A percentile compares a stretch with the other conserved stretches of the same genome.
phyloP scores from a whole-genome alignment of 2,113 vertebrate genomes.

The Eudorcas thomsonii region DNA sequence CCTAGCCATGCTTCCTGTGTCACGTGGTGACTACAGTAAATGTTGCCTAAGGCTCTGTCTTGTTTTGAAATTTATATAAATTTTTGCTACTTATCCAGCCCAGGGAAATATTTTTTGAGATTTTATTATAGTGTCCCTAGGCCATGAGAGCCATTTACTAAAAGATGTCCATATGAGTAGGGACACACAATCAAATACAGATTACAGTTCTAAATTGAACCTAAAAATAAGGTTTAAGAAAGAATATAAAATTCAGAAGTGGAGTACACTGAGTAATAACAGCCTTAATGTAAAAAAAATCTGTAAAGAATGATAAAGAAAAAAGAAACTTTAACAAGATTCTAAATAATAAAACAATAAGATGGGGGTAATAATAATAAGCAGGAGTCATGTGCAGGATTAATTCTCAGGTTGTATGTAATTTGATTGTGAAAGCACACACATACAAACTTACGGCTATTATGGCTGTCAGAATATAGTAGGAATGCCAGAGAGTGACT shows the following conservation, averaged over 20 bases:
- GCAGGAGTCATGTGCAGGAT: neutral
- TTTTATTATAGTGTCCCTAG: neutral
- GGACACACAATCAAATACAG: neutral
- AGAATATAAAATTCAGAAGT: constrained; percentile 1
- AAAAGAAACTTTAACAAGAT: neutral
- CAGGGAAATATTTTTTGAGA: neutral
- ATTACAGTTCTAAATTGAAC: neutral
- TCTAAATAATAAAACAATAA: neutral
- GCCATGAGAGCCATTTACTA: neutral
- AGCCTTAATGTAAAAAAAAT: neutral
- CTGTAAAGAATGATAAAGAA: neutral
- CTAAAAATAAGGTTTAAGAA: neutral
- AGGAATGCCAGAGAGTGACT: neutral
- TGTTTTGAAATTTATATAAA: neutral
- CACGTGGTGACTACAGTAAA: neutral
- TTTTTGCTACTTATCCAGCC: neutral
- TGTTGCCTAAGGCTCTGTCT: neutral
- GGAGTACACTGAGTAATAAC: neutral
- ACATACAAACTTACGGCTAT: neutral
- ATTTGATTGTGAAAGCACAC: neutral
- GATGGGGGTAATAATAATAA: neutral
- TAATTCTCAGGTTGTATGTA: neutral
- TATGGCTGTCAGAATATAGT: neutral
- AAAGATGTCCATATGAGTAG: neutral
- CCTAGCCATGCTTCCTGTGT: neutral